phyloP scores from a whole-genome alignment of 2,797 vertebrate genomes.

The Melanotaenia maccullochi region DNA sequence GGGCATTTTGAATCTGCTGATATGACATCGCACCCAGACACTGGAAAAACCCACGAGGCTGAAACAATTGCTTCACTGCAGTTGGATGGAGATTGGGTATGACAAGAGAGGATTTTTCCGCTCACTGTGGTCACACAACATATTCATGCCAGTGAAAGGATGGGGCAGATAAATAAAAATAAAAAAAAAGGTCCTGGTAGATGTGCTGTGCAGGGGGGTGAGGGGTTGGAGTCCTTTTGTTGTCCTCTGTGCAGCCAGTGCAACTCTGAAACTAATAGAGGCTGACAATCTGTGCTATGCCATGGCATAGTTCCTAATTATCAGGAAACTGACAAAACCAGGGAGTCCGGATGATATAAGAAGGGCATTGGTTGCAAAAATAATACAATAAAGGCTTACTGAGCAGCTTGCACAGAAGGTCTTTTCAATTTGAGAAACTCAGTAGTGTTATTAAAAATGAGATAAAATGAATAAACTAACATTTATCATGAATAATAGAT shows the following conservation, averaged over 20 bases:
- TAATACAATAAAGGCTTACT: conserved; percentile 30
- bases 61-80: conserved; percentile 54
- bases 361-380: conserved; percentile 33
- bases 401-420: conserved; percentile 1
- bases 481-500: neutral
- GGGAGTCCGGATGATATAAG: conserved; percentile 45
- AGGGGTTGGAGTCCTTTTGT: conserved; percentile 67
- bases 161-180: conserved; percentile 51
- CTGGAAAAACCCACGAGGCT: conserved; percentile 40
- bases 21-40: conserved; percentile 44
- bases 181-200: conserved; percentile 50
- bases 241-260: conserved; percentile 60
- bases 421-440: conserved; percentile 2
- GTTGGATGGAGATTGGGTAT: conserved; percentile 56
- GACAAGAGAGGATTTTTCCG: conserved; percentile 69
- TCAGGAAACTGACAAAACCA: conserved; percentile 53
- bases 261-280: conserved; percentile 64
- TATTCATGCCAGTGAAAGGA: conserved; percentile 65
- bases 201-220: conserved; percentile 56
- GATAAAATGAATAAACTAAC: neutral
- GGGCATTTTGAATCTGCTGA: conserved; percentile 51
- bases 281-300: conserved; percentile 66
- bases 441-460: neutral
- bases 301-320: conserved; percentile 65
- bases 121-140: conserved; percentile 54